These are phyloP conservation scores for Drosophila demipolita DNA, from an alignment of 2,888 invertebrate species.

Conservation along the genomic window DNA sequence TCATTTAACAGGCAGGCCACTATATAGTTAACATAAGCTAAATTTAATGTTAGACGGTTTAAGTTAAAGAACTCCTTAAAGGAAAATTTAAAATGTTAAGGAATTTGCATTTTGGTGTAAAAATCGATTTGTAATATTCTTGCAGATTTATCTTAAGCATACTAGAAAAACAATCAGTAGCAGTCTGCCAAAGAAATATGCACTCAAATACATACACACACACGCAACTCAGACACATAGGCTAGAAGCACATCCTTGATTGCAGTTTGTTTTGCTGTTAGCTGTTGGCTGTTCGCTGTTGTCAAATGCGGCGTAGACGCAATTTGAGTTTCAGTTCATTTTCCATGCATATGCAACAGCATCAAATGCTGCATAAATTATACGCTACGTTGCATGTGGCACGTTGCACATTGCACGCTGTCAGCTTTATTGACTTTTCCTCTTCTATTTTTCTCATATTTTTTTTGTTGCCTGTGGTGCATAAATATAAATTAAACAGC, in stretches of 20 bases:
- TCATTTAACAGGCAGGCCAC: not conserved
- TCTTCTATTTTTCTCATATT: not conserved
- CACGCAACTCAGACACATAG: not conserved
- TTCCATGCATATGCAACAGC: conserved; percentile 75
- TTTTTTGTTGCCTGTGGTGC: conserved; percentile 22
- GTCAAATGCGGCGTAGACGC: conserved; percentile 35
- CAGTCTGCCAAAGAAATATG: conserved; percentile 2
- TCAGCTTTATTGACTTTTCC: conserved; percentile 46
- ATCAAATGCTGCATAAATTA: conserved; percentile 75
- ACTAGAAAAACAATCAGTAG: conserved; percentile 17
- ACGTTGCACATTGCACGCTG: conserved; percentile 43
- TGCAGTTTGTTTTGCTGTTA: conserved; percentile 14
- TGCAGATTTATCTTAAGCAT: not conserved
- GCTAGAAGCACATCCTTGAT: conserved; percentile 15
- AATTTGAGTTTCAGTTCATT: conserved; percentile 23
- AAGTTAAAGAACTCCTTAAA: not conserved
- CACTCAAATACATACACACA: not conserved
- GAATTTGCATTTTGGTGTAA: not conserved
- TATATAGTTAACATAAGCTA: not conserved
- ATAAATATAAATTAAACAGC: conserved; percentile 56
- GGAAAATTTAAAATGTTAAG: not conserved
- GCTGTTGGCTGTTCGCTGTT: not conserved
- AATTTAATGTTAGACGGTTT: not conserved
- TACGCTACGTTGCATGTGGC: conserved; percentile 52
- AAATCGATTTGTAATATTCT: conserved; percentile 8